These are phyloP conservation scores for Pygathrix nemaeus DNA, from an alignment of 2,113 vertebrate genomes.

Conservation along the genomic window DNA sequence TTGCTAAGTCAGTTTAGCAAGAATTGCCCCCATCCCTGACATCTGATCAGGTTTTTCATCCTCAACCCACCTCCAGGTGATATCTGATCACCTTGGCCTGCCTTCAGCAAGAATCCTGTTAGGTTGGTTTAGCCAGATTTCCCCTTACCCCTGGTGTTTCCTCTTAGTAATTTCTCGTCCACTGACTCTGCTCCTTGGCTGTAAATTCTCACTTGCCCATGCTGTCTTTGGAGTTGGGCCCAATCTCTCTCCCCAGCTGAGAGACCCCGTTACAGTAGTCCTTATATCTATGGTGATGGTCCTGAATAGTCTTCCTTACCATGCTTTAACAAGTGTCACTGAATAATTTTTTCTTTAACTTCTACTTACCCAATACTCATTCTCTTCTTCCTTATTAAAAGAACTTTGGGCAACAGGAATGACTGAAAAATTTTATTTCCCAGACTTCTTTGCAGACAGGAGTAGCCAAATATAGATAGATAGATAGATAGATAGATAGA, in stretches of 20 bases:
- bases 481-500: no score
- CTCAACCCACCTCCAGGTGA: neutral
- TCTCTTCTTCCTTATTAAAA: slow-evolving; percentile 6
- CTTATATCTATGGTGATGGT: neutral
- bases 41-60: neutral
- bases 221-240: neutral
- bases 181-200: neutral
- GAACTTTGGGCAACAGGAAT: neutral
- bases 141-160: neutral
- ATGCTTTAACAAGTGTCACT: neutral
- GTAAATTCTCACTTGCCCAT: neutral
- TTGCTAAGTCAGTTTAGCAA: neutral
- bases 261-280: neutral
- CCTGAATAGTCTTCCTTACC: neutral
- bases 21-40: neutral
- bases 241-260: neutral
- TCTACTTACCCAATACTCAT: neutral
- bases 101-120: neutral
- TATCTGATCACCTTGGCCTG: neutral
- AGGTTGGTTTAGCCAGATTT: neutral
- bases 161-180: neutral
- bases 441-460: neutral
- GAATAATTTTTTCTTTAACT: neutral
- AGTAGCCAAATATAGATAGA: neutral
- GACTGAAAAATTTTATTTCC: neutral